phyloP scores from a whole-genome alignment of 2,888 invertebrate species.

The Formica aserva region DNA sequence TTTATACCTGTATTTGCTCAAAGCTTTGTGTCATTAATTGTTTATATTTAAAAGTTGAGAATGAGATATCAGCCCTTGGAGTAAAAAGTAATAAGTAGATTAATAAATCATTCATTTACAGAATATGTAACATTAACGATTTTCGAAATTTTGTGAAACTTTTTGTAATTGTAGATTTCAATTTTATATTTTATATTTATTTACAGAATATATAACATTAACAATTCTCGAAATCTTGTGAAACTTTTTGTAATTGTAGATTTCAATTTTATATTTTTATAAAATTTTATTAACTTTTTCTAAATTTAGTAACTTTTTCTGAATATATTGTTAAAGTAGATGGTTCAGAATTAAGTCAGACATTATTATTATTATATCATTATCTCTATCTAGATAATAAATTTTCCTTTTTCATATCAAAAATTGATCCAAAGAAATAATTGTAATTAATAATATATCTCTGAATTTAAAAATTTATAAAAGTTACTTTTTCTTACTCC shows the following conservation, averaged over 20 bases:
- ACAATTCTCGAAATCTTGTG: not conserved
- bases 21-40: not conserved
- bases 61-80: not conserved
- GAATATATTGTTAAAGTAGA: not conserved
- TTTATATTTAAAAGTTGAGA: not conserved
- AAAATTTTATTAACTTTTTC: no score
- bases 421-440: not conserved
- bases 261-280: not conserved
- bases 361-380: not conserved
- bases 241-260: not conserved
- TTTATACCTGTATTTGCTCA: not conserved
- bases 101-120: not conserved
- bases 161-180: not conserved
- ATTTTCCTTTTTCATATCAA: not conserved
- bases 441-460: not conserved
- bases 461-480: not conserved
- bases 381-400: not conserved
- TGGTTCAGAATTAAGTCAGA: not conserved
- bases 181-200: not conserved
- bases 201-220: not conserved
- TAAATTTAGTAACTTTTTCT: not conserved
- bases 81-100: not conserved
- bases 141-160: not conserved
- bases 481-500: not conserved
- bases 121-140: not conserved